These are phyloP conservation scores for Scaptomyza tumidula DNA, from an alignment of 2,888 invertebrate genomes.

Conservation along the genomic window DNA sequence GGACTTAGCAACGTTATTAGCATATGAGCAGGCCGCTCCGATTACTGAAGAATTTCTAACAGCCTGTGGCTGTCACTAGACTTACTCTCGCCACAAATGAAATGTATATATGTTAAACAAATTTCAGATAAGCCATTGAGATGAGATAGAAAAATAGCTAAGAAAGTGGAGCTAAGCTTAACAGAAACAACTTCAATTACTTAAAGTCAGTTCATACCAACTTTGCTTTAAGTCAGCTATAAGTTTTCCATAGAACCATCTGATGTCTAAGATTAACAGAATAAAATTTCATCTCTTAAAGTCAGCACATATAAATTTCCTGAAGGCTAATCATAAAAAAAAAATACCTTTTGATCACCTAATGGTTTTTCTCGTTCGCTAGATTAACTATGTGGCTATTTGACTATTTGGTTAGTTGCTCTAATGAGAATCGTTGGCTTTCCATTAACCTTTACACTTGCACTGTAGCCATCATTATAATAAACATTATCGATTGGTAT, in stretches of 20 bases:
- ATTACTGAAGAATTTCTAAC: conserved; percentile 45
- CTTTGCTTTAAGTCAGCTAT: background rate
- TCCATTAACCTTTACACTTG: conserved; percentile 64
- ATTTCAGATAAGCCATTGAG: conserved; percentile 9
- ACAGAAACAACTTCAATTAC: too few species aligned
- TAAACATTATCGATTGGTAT: conserved; percentile 47
- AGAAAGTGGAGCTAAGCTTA: background rate
- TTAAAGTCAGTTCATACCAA: too few species aligned
- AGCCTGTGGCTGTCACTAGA: conserved; percentile 38
- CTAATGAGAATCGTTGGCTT: conserved; percentile 55
- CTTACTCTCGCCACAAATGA: conserved; percentile 23
- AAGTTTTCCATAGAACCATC: too few species aligned
- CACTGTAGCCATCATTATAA: conserved; percentile 57
- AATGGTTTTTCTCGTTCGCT: conserved; percentile 1
- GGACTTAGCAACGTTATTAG: conserved; percentile 53
- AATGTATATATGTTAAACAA: conserved; percentile 25
- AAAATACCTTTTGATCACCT: background rate
- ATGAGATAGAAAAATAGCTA: background rate
- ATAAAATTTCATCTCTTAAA: background rate
- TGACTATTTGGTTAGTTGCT: conserved; percentile 14
- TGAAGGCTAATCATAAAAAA: background rate
- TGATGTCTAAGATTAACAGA: too few species aligned
- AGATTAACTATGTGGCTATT: conserved; percentile 5
- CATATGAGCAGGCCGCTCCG: conserved; percentile 52
- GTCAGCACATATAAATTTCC: background rate